Base-by-base conservation (phyloP, 1,140 invertebrate genomes). In the Telenomus remus region DNA sequence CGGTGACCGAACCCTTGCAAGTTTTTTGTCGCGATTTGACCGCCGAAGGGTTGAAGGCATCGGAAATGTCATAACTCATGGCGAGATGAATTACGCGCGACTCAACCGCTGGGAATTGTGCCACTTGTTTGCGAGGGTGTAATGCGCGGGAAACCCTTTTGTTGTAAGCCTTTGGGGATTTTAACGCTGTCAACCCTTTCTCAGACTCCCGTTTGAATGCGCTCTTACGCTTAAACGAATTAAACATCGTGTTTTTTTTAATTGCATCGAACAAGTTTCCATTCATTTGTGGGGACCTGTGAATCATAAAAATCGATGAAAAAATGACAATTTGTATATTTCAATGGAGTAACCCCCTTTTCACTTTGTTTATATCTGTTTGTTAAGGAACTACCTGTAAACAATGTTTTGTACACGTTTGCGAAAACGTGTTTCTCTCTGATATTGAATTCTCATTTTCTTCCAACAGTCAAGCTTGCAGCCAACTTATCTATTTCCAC, bases 21-120 rank as follows among this genome's bases (percentile, higher is more conserved):
- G 33, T 78, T 78, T 71, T 78, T 72, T 73, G 35, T 15, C 33
- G n/a, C 43, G 60, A 69, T 70, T 60, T 61, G 59, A 54, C 5
- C 42, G 10, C 5, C 51, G 65, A 81, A 80, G 81, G 81, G 82
- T 73, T 76, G 43, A 54, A 16, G 39, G 33, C 71, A 82, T 77
- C 73, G 37, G 54, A 83, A 79, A 83, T 34, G 83, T 84, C 84
- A 77, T 84, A 85, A 84, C 69, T 84, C 80, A 83, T 84, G 59
- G 66, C n/a, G n/a, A 77, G 42, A 33, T 60, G 71, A 51, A 35
- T 65, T 74, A 68, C 44, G 63, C 65, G 49, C 69, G 78, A 80
- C 44, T 47, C 66, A 80, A 78, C 65, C 76, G 78, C 64, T 83
- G 81, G 78, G 82, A 82, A 84, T 74, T 34, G 64, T 55, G 49